phyloP scores from a whole-genome alignment of 1,140 invertebrate genomes.

The Heliothis virescens region DNA sequence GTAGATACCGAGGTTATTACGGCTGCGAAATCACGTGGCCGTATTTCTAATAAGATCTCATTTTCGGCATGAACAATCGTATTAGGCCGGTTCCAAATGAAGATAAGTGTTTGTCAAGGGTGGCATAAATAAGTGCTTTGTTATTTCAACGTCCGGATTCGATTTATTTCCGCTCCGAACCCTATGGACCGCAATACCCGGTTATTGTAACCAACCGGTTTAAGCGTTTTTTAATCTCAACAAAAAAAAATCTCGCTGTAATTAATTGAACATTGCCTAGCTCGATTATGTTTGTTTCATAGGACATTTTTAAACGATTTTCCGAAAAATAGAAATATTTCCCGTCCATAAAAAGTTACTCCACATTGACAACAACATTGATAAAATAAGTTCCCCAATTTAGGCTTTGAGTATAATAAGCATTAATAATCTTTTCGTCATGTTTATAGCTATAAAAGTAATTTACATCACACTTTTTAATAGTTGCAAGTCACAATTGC shows the following conservation, averaged over 20 bases:
- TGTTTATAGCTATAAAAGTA: constrained; percentile 45
- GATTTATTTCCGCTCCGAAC: constrained; percentile 71
- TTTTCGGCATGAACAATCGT: constrained; percentile 34
- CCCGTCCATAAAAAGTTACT: constrained; percentile 15
- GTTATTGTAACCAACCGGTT: constrained; percentile 52
- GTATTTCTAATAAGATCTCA: not conserved
- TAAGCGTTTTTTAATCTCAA: constrained; percentile 46
- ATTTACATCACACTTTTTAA: constrained; percentile 39
- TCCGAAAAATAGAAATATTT: constrained; percentile 21
- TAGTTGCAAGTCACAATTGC: constrained; percentile 39
- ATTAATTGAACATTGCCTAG: constrained; percentile 27
- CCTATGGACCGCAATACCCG: constrained; percentile 55
- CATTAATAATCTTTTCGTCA: constrained; percentile 35
- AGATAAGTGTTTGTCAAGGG: constrained; percentile 57
- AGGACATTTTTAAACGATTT: constrained; percentile 14
- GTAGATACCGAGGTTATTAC: no score
- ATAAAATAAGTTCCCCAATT: constrained; percentile 44
- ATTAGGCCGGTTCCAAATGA: not conserved
- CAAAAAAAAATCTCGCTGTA: constrained; percentile 22
- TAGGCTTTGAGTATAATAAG: constrained; percentile 34
- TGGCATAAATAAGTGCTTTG: constrained; percentile 65
- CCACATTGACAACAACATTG: constrained; percentile 35
- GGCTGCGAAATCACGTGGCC: not conserved
- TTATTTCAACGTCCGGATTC: constrained; percentile 65
- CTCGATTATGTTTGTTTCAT: constrained; percentile 6